A percentile compares a stretch with the other conserved stretches of the same genome.
Conservation (phyloP, 2,113 vertebrate species). For the Ictidomys tridecemlineatus region DNA sequence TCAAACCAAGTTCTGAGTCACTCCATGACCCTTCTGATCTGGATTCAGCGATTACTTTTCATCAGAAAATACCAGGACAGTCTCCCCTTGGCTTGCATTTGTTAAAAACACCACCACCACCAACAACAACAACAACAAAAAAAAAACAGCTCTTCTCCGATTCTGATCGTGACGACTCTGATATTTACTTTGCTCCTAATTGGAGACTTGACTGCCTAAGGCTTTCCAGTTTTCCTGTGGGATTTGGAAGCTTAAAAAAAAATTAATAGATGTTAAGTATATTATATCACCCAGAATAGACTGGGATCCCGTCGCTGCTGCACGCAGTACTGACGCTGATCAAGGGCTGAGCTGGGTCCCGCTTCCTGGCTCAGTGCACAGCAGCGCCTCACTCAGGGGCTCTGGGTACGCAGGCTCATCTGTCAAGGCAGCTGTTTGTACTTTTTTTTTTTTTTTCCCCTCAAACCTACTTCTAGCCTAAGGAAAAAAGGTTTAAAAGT, state of each 20-base stretch:
- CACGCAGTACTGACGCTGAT: background rate
- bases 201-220: background rate
- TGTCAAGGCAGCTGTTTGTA: background rate
- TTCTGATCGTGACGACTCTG: background rate
- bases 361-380: background rate
- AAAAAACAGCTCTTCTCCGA: background rate
- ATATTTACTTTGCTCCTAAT: constrained; percentile 44
- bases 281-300: constrained; percentile 43
- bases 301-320: constrained; percentile 43
- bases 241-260: constrained; percentile 65
- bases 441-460: no score
- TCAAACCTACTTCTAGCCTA: constrained; percentile 29
- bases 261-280: constrained; percentile 35
- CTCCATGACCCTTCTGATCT: background rate
- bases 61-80: background rate
- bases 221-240: constrained; percentile 31
- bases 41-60: fast-evolving
- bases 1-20: background rate
- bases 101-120: background rate
- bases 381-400: background rate
- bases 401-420: no score
- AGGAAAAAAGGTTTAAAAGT: background rate
- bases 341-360: background rate
- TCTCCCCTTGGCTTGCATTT: constrained; percentile 19
- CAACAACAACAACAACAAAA: no score